Evolutionary conservation across 2,797 vertebrate species (phyloP).

Genomic region (Microchirus variegatus): DNA sequence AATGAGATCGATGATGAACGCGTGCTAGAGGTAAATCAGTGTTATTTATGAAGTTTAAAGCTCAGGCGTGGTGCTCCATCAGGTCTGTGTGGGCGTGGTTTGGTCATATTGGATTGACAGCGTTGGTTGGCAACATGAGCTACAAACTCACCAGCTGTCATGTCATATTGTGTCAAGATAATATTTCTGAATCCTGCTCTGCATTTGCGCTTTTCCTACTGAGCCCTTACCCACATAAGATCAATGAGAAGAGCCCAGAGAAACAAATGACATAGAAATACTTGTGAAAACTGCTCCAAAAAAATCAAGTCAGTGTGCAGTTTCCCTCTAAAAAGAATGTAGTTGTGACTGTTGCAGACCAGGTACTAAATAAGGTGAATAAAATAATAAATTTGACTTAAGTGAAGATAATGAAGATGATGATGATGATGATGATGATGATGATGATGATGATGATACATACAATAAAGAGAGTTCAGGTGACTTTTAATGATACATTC

Average conservation of each 20-base stretch:
- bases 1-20: slow-evolving; percentile 96
- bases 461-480: too few relatives aligned
- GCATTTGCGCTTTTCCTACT: background rate
- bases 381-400: too few relatives aligned
- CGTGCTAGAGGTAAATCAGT: slow-evolving; percentile 88
- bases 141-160: background rate
- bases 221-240: background rate
- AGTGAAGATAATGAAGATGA: too few relatives aligned
- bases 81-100: background rate
- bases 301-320: too few relatives aligned
- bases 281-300: background rate
- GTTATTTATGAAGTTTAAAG: background rate
- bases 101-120: background rate
- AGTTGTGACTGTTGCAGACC: too few relatives aligned
- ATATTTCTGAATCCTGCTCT: background rate
- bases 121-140: background rate
- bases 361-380: too few relatives aligned
- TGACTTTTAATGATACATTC: too few relatives aligned
- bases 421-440: too few relatives aligned
- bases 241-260: background rate
- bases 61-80: background rate
- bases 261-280: background rate
- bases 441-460: too few relatives aligned
- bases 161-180: background rate
- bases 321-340: too few relatives aligned